A percentile compares a stretch with the other conserved stretches of the same genome.
These are phyloP conservation scores for Synanceia verrucosa DNA, from an alignment of 2,797 vertebrate genomes.

Conservation along the genomic window DNA sequence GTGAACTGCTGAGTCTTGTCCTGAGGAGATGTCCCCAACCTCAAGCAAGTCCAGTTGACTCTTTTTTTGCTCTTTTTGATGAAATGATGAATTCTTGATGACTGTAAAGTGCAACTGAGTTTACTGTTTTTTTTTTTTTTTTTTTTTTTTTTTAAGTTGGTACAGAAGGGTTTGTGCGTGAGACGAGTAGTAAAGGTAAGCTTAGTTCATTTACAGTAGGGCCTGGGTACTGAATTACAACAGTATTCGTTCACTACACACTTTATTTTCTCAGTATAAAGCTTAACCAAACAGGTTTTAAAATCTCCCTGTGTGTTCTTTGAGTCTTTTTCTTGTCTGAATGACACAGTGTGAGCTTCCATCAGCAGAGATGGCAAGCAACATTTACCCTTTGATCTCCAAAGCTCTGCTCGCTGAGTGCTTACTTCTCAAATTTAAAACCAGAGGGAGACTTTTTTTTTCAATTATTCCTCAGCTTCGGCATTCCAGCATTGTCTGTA, in stretches of 20 bases:
- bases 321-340: neutral
- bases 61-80: too few relatives aligned
- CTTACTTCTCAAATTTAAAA: conserved; percentile 42
- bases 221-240: too few relatives aligned
- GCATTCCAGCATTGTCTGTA: conserved; percentile 31
- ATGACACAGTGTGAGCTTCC: conserved; percentile 14
- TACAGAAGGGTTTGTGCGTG: too few relatives aligned
- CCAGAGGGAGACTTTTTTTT: conserved; percentile 19
- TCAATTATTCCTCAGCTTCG: conserved; percentile 35
- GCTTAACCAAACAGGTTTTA: neutral
- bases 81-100: too few relatives aligned
- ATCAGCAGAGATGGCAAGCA: conserved; percentile 54
- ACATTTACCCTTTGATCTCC: conserved; percentile 58
- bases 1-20: too few relatives aligned
- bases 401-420: conserved; percentile 20
- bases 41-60: too few relatives aligned
- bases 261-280: neutral
- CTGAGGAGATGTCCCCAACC: too few relatives aligned
- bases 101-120: too few relatives aligned
- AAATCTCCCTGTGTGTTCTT: conserved; percentile 4
- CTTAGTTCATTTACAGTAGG: too few relatives aligned
- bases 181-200: too few relatives aligned
- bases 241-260: neutral
- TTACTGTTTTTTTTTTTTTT: too few relatives aligned
- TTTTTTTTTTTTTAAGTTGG: too few relatives aligned